Conservation (phyloP, 2,797 vertebrate genomes). For the Rousettus madagascariensis region DNA sequence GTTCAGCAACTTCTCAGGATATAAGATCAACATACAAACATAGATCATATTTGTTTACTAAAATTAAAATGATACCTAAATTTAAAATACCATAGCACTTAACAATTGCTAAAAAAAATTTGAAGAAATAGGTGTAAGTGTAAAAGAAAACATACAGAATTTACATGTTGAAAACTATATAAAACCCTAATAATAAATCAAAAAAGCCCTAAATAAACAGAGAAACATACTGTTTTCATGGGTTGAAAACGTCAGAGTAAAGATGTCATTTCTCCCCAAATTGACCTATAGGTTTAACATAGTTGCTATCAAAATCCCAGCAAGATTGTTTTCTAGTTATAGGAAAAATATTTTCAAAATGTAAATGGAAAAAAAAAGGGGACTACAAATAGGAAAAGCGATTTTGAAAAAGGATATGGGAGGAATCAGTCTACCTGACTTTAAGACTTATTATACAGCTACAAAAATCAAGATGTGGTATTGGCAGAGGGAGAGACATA, state of each 20-base stretch:
- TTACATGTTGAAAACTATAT: background rate
- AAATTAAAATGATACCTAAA: background rate
- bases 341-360: background rate
- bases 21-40: background rate
- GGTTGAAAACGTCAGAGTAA: background rate
- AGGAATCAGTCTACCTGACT: background rate
- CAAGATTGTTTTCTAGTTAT: background rate
- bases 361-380: background rate
- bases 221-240: background rate
- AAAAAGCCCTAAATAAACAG: background rate
- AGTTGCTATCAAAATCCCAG: background rate
- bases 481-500: background rate
- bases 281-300: background rate
- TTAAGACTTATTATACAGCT: background rate
- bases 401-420: background rate
- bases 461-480: background rate
- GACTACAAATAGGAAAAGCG: background rate
- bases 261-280: background rate
- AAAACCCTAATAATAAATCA: background rate
- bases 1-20: background rate
- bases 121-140: background rate
- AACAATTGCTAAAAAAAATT: background rate
- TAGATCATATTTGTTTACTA: background rate
- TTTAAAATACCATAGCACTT: background rate
- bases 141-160: background rate